Conservation (phyloP, 2,113 vertebrate species). For the Papio anubis region DNA sequence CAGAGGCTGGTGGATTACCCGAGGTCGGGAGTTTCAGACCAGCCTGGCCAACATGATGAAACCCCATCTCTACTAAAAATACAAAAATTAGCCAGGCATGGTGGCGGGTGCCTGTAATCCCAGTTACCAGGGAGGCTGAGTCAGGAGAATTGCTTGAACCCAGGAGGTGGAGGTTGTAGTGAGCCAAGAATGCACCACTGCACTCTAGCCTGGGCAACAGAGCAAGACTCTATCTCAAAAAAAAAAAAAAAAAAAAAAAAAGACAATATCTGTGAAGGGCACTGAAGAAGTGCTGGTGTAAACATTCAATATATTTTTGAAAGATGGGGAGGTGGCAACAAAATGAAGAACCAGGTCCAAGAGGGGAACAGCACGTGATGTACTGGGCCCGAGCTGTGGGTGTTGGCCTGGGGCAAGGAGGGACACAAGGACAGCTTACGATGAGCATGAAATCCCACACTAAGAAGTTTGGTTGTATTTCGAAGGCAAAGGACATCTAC, state of each 20-base stretch:
- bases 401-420: background rate
- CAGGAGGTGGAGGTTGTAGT: no score
- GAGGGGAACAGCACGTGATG: background rate
- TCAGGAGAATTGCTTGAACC: no score
- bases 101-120: no score
- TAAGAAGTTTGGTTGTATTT: background rate
- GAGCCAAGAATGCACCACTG: no score
- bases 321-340: background rate
- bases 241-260: no score
- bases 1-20: background rate
- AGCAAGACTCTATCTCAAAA: no score
- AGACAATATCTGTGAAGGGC: background rate
- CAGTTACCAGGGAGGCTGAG: no score
- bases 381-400: background rate
- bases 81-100: no score
- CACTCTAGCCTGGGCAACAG: no score
- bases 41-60: background rate
- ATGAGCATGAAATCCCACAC: background rate
- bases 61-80: background rate
- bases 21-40: background rate
- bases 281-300: background rate
- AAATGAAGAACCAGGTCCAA: background rate
- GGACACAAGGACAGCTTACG: background rate
- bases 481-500: background rate
- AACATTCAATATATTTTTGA: background rate